Conservation (phyloP, 2,888 invertebrate species). For the Sialis fuliginosa region DNA sequence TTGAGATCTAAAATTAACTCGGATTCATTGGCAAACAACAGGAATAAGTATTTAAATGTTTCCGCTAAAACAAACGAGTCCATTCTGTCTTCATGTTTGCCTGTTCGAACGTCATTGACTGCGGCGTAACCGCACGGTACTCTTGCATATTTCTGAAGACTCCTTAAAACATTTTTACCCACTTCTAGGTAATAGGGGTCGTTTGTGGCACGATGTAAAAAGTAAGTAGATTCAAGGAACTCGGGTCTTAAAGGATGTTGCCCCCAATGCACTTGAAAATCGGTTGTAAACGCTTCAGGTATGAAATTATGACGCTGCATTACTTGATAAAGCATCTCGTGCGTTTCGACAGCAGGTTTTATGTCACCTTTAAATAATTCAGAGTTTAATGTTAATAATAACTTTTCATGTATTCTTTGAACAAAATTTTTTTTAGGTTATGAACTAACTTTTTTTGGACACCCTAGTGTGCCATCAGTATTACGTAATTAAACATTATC, state of each 20-base stretch:
- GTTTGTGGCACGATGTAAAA: conserved; percentile 85
- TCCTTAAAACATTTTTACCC: conserved; percentile 73
- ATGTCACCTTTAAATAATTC: conserved; percentile 51
- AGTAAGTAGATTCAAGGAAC: conserved; percentile 96
- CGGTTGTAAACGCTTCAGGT: conserved; percentile 96
- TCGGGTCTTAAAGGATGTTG: conserved; percentile 94
- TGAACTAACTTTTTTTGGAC: too few species aligned
- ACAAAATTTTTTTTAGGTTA: too few species aligned
- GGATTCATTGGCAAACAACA: conserved; percentile 77
- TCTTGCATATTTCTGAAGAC: conserved; percentile 75
- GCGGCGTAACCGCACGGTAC: conserved; percentile 97
- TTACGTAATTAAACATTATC: not conserved
- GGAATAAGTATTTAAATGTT: conserved; percentile 92
- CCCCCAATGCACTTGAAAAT: conserved; percentile 95
- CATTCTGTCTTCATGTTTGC: conserved; percentile 89
- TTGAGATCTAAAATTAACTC: conserved; percentile 70
- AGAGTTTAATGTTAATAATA: too few species aligned
- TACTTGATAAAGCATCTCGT: conserved; percentile 97
- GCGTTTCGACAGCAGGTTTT: conserved; percentile 94
- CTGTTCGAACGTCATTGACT: conserved; percentile 85
- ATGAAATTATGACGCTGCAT: conserved; percentile 95
- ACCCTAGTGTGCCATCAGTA: too few species aligned
- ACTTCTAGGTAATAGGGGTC: conserved; percentile 92
- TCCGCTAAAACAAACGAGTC: conserved; percentile 96
- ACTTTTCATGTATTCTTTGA: too few species aligned